Base-by-base conservation (phyloP, 53 echinoderm and acorn worm species). In the Patiria pectinifera region DNA sequence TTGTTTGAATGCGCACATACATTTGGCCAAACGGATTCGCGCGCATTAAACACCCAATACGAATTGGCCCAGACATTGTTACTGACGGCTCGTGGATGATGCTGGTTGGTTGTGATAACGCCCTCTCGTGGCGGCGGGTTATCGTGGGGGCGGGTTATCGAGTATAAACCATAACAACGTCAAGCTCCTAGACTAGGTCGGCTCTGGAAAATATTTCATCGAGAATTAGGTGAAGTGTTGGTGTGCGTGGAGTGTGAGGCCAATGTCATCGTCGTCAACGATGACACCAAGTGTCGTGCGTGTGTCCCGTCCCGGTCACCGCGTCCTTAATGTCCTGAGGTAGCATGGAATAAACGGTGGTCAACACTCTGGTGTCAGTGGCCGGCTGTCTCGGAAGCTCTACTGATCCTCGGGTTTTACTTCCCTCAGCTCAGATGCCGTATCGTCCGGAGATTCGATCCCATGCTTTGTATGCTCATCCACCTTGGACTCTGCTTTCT, bases 161-260 rank as follows among this genome's bases (percentile, higher is more conserved):
- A 35, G 35, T 35, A 1, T 35, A 35, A 35, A 35, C 35, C 35
- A 35, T 35, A 35, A 35, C 35, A 35, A 35, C 35, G 35, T 35
- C 35, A 0, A 35, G 35, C 35, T 35, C 35, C 35, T 35, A 35
- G 35, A 35, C 35, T 35, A 1, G 15, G 12, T 70, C 2, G 91
- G 95, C 7, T 86, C 87, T 6, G 83, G 87, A 12, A 96, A 87
- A 81, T 71, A 63, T 14, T 84, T 94, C 71, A 92, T 93, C 44
- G 72, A 69, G 13, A 91, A 94, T 48, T 82, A 93, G 24, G 86
- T 63, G 53, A 62, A 91, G 69, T 97, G 97, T 59, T 97, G 97
- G 83, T 95, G 3, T 97, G 97, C 60, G 44, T 85, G 46, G 83
- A 91, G 48, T 97, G 97, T 66, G 48, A 70, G 18, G 78, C 45